Percentiles rank a stretch among this genome's conserved stretches.
phyloP scores from a whole-genome alignment of 2,113 vertebrate species.

The Halichoeres trimaculatus region DNA sequence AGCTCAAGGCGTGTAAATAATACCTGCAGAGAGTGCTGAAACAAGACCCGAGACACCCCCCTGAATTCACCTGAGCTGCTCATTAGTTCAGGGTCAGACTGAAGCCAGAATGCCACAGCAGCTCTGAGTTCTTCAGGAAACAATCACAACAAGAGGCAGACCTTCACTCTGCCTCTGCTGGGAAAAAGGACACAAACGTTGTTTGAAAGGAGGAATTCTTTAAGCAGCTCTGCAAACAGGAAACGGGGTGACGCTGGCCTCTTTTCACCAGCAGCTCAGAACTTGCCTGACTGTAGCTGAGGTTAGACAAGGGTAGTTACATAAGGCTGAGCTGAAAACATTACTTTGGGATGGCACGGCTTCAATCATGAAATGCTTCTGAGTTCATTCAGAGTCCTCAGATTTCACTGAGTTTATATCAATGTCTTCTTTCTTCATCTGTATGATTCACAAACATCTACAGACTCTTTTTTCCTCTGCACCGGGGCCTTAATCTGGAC shows the following conservation, averaged over 20 bases:
- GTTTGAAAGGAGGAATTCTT: conserved; percentile 31
- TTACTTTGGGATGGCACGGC: conserved; percentile 17
- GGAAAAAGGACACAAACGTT: background rate
- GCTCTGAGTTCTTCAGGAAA: conserved; percentile 12
- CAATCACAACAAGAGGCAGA: background rate
- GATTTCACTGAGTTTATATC: conserved; percentile 18
- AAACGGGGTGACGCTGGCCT: conserved; percentile 20
- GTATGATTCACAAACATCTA: background rate
- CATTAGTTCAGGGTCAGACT: conserved; percentile 28
- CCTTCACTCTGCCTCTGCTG: conserved; percentile 1
- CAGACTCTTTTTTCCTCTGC: conserved; percentile 4
- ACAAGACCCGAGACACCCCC: background rate
- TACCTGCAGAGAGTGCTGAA: background rate
- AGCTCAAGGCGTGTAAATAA: background rate
- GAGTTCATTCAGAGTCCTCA: conserved; percentile 33
- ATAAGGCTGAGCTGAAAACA: conserved; percentile 47
- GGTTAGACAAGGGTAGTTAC: conserved; percentile 50
- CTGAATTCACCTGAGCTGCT: background rate
- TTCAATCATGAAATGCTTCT: conserved; percentile 19
- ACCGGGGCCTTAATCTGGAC: conserved; percentile 1
- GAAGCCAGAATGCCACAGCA: conserved; percentile 25
- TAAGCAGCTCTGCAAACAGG: conserved; percentile 28
- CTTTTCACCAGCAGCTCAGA: conserved; percentile 27
- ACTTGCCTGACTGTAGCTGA: conserved; percentile 19
- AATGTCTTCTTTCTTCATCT: conserved; percentile 20